A percentile compares a stretch with the other conserved stretches of the same genome.
These are phyloP conservation scores for Loris lydekkerianus DNA, from an alignment of 2,797 vertebrate genomes.

Conservation along the genomic window DNA sequence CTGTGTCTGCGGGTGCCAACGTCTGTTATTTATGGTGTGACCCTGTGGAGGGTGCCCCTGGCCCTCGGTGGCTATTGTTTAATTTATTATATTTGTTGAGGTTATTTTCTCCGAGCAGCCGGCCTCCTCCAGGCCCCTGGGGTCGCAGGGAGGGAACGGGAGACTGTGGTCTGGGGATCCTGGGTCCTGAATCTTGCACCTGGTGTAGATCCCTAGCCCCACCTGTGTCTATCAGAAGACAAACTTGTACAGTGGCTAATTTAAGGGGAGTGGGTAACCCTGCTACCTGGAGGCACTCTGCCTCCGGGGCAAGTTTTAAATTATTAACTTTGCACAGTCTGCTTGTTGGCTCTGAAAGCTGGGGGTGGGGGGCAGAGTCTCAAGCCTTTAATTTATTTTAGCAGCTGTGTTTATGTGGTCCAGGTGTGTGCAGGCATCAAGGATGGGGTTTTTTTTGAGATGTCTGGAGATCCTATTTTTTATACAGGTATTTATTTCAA, in stretches of 20 bases:
- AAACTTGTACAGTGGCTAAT: conserved; percentile 91
- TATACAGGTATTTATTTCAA: conserved; percentile 96
- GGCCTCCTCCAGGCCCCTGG: conserved; percentile 60
- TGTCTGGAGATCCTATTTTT: conserved; percentile 98
- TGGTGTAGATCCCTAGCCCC: conserved; percentile 81
- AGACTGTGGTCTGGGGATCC: conserved; percentile 87
- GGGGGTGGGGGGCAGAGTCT: conserved; percentile 90
- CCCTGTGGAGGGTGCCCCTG: conserved; percentile 90
- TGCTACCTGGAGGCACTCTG: not conserved
- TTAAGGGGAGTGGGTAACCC: conserved; percentile 87
- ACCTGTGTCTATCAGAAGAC: conserved; percentile 89
- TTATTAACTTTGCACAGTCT: conserved; percentile 94
- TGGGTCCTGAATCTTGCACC: conserved; percentile 59
- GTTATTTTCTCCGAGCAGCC: conserved; percentile 79
- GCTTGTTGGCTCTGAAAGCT: conserved; percentile 91
- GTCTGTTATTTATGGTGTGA: conserved; percentile 95
- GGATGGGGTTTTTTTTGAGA: conserved; percentile 90
- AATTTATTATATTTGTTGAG: conserved; percentile 93
- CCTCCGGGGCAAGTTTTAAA: conserved; percentile 88
- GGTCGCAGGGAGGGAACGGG: conserved; percentile 75
- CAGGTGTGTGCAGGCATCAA: conserved; percentile 90
- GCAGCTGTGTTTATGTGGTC: conserved; percentile 89
- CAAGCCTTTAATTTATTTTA: conserved; percentile 91
- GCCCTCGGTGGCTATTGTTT: conserved; percentile 96
- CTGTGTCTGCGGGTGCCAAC: not conserved